Conservation (phyloP, 2,797 vertebrate species). For the Choloepus didactylus region DNA sequence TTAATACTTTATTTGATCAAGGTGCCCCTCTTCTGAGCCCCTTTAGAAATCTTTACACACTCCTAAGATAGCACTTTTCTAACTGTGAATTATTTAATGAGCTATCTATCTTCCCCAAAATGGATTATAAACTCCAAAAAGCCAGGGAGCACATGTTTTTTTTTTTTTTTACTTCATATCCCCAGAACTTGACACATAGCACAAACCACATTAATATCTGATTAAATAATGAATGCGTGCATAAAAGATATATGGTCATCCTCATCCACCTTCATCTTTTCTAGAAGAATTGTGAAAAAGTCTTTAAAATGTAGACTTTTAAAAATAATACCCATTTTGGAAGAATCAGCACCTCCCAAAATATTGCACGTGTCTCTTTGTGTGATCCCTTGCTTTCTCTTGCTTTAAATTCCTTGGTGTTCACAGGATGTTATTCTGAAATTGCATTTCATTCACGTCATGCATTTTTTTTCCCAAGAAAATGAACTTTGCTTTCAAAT, state of each 20-base stretch:
- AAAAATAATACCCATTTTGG: constrained; percentile 35
- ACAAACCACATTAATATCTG: not conserved
- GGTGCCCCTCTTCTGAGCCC: not conserved
- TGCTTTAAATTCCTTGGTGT: not conserved
- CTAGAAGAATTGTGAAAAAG: not conserved
- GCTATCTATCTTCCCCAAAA: not conserved
- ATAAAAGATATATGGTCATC: not conserved
- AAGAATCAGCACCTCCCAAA: constrained; percentile 2
- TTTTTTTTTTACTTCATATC: not conserved
- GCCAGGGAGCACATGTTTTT: not conserved
- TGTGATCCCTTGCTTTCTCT: not conserved
- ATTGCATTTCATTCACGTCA: constrained; percentile 53
- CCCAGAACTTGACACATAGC: not conserved
- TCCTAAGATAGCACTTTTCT: not conserved
- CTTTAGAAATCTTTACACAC: constrained; percentile 19
- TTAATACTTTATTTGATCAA: not conserved
- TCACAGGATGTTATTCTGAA: constrained; percentile 57
- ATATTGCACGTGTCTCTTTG: not conserved
- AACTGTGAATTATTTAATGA: not conserved
- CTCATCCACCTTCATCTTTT: not conserved
- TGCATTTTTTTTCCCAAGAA: constrained; percentile 2
- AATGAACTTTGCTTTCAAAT: constrained; percentile 67
- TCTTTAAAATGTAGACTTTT: constrained; percentile 34
- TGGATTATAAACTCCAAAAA: constrained; percentile 24
- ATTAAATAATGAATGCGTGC: not conserved